Evolutionary conservation across 2,113 vertebrate species (phyloP).

Genomic region (Megatriorchis doriae): DNA sequence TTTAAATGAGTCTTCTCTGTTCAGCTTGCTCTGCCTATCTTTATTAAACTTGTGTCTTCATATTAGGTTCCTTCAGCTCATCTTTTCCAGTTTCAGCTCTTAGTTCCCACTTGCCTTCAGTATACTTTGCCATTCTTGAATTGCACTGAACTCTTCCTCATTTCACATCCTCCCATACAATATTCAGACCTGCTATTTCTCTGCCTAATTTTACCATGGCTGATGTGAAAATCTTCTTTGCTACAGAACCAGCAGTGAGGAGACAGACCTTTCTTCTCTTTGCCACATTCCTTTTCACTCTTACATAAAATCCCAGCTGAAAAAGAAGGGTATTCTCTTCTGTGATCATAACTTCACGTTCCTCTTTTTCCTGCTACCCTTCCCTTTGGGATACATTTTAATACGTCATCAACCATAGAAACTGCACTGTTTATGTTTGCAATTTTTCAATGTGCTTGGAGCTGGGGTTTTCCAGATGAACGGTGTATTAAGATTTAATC

Average conservation of each 20-base stretch:
- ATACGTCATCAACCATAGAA: background rate
- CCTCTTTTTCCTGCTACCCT: background rate
- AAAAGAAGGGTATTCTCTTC: background rate
- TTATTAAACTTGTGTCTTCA: conserved; percentile 20
- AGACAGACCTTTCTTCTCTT: background rate
- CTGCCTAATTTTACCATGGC: conserved; percentile 9
- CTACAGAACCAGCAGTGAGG: background rate
- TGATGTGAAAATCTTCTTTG: background rate
- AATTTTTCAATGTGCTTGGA: conserved; percentile 29
- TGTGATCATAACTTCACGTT: background rate
- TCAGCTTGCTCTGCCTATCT: background rate
- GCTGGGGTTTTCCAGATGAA: conserved; percentile 28
- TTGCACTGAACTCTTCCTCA: background rate
- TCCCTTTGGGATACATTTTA: conserved; percentile 4
- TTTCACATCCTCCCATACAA: background rate
- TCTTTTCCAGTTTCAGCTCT: background rate
- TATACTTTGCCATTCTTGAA: conserved; percentile 20
- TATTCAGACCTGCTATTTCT: conserved; percentile 5
- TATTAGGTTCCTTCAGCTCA: background rate
- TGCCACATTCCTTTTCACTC: background rate
- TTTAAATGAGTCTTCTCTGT: background rate
- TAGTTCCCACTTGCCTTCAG: conserved; percentile 14
- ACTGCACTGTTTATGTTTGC: conserved; percentile 23
- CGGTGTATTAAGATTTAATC: conserved; percentile 51
- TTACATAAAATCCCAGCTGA: background rate